Conservation (phyloP, 1,140 invertebrate species). For the Pteromalus puparum region DNA sequence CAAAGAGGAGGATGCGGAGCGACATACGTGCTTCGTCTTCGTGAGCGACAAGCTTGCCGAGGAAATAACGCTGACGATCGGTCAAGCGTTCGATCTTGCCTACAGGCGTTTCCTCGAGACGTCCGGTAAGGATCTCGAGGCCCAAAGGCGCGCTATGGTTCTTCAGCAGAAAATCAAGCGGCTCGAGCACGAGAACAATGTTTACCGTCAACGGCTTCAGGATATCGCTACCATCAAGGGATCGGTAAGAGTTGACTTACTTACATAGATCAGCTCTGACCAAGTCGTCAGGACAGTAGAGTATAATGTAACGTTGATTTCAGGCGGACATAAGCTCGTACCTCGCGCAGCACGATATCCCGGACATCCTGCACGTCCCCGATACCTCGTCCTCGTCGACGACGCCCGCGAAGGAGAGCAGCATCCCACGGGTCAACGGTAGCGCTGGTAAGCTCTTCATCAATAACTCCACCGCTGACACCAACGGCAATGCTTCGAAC, state of each 20-base stretch:
- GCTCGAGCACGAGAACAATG: constrained; percentile 83
- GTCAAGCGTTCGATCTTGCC: constrained; percentile 98
- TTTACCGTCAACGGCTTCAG: constrained; percentile 81
- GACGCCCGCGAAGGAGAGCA: constrained; percentile 58
- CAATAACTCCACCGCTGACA: constrained; percentile 62
- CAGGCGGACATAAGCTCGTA: constrained; percentile 75
- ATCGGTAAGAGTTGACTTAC: no score
- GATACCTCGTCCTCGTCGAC: constrained; percentile 51
- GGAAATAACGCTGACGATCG: constrained; percentile 97
- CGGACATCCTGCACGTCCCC: constrained; percentile 75
- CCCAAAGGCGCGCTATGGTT: constrained; percentile 82
- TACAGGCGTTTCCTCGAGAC: constrained; percentile 90
- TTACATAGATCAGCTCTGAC: no score
- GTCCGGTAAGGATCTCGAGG: constrained; percentile 84
- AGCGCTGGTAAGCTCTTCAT: constrained; percentile 57
- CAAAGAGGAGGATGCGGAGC: constrained; percentile 89
- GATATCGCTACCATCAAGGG: constrained; percentile 77
- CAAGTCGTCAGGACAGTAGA: neutral
- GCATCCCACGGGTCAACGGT: constrained; percentile 65
- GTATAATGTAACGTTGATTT: constrained; percentile 48
- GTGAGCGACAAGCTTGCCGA: constrained; percentile 97
- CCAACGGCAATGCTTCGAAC: constrained; percentile 73
- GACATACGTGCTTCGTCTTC: constrained; percentile 97
- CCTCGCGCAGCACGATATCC: constrained; percentile 73
- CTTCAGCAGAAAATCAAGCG: constrained; percentile 85